Evolutionary conservation across 53 echinoderm and acorn worm species (phyloP), one percentile per base, ranked within the genome.

Genomic region (Mesocentrotus franciscanus): DNA sequence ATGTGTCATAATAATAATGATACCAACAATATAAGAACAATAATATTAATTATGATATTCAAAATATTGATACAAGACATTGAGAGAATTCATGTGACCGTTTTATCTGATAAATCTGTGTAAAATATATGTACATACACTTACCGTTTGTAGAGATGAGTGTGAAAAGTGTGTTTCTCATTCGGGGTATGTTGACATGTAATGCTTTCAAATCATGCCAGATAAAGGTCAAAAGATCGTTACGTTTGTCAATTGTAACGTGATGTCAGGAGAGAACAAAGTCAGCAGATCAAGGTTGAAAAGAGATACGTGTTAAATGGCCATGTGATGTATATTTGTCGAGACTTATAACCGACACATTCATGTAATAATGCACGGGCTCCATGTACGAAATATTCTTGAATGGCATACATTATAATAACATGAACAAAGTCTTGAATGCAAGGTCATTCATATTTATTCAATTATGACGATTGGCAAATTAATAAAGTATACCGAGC

Each of bases 191-290:
- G 42, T 39, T 79, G 6, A 20, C 42, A 9, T 39, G 42, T 39
- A 81, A 34, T n/a, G 34, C 81, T 81, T 18, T 81, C 81, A 81
- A 81, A 42, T 81, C 20, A 42, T 81, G 8, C 81, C 81, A 81
- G 39, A 39, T 81, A 9, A 8, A 39, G 42, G 6, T 42, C 12
- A 64, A 81, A 81, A 42, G 18, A 36, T 20, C 20, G 7, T 42
- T 39, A 42, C 42, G 20, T 81, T 81, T 81, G 42, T 81, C 81
- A 16, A 17, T 18, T 81, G 42, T 81, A 81, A 16, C 20, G 22
- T 42, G 2, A 32, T 42, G 17, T 27, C 36, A 39, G 18, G 81
- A 74, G 14, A 64, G 81, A 81, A 42, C 9, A 36, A 17, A 10
- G 0, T 10, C 29, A 74, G 11, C 32, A 29, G 0, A 74, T 74